These are phyloP conservation scores for Heliothis virescens DNA, from an alignment of 1,140 invertebrate species.

Conservation along the genomic window DNA sequence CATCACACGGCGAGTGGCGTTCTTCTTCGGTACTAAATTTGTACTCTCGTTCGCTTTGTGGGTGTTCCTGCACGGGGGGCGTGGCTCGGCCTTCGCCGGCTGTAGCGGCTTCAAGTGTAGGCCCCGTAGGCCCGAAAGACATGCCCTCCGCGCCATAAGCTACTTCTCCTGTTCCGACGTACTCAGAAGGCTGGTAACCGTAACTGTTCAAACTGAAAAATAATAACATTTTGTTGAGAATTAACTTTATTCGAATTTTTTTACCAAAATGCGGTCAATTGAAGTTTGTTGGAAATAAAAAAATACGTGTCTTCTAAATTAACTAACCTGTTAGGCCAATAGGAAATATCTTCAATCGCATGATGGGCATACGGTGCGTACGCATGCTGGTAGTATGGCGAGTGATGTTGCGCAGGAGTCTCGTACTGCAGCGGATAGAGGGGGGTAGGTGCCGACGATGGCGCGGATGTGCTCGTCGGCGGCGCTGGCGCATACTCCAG, in stretches of 20 bases:
- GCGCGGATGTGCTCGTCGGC: conserved; percentile 66
- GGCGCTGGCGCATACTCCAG: conserved; percentile 75
- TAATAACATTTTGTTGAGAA: background rate
- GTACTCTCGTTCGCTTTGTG: conserved; percentile 75
- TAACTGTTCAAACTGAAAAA: conserved; percentile 78
- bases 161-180: conserved; percentile 76
- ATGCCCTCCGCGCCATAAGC: conserved; percentile 73
- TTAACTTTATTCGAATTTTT: background rate
- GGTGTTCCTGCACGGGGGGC: conserved; percentile 72
- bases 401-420: conserved; percentile 75
- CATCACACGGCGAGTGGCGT: conserved; percentile 77
- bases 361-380: conserved; percentile 81
- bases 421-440: conserved; percentile 78
- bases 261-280: no score
- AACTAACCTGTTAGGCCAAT: conserved; percentile 78
- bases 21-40: conserved; percentile 80
- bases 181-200: conserved; percentile 80
- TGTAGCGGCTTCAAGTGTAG: conserved; percentile 66
- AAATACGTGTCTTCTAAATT: no score
- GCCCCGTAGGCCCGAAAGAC: conserved; percentile 68
- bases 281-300: no score
- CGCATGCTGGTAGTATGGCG: conserved; percentile 77
- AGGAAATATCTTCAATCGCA: conserved; percentile 81
- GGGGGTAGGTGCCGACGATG: conserved; percentile 70
- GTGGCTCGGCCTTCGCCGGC: conserved; percentile 67